phyloP scores from a whole-genome alignment of 2,888 invertebrate genomes.

The Pheosia gnoma region DNA sequence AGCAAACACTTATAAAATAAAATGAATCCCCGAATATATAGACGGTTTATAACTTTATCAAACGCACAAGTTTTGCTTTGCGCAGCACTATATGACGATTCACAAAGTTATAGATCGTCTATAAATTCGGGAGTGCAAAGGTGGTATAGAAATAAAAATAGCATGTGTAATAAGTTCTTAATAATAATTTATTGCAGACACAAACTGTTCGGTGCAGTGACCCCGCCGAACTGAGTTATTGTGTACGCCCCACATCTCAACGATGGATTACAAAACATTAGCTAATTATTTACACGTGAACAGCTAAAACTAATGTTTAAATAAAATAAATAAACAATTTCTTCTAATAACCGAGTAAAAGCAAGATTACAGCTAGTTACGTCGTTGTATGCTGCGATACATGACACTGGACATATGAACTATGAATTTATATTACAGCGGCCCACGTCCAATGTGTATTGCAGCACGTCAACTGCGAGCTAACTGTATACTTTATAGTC shows the following conservation, averaged over 20 bases:
- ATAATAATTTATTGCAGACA: constrained; percentile 81
- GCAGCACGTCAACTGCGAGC: too few relatives aligned
- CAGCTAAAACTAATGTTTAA: constrained; percentile 36
- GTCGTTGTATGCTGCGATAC: constrained; percentile 21
- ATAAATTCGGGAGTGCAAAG: too few relatives aligned
- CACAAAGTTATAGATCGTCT: too few relatives aligned
- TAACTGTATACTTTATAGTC: too few relatives aligned
- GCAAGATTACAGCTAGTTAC: constrained; percentile 47
- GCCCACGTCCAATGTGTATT: too few relatives aligned
- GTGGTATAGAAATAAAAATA: constrained; percentile 17
- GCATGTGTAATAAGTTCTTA: constrained; percentile 55
- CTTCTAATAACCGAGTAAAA: constrained; percentile 67
- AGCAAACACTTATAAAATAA: too few relatives aligned
- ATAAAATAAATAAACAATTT: constrained; percentile 80
- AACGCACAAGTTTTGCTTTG: too few relatives aligned
- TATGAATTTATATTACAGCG: constrained; percentile 1
- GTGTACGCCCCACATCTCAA: constrained; percentile 69
- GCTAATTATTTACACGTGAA: constrained; percentile 70
- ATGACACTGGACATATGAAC: constrained; percentile 12
- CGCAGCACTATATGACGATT: too few relatives aligned
- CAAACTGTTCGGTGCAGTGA: constrained; percentile 75
- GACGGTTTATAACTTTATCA: too few relatives aligned
- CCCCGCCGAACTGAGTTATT: constrained; percentile 72
- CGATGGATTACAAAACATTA: constrained; percentile 61
- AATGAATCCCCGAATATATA: too few relatives aligned